These are phyloP conservation scores for Scaptomyza parva DNA, from an alignment of 2,888 invertebrate species.

Conservation along the genomic window DNA sequence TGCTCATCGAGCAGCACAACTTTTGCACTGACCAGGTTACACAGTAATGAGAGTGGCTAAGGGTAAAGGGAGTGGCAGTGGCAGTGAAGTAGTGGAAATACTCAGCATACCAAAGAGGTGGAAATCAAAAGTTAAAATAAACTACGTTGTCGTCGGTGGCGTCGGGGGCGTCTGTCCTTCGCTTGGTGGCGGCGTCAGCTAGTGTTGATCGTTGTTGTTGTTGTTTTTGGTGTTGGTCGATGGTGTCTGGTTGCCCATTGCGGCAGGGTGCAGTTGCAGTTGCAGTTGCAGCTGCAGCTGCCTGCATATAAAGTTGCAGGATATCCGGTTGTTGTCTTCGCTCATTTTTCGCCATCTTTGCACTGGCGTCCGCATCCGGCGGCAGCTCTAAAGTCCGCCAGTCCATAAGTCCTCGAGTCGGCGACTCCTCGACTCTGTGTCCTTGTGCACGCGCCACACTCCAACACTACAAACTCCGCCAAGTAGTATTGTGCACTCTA, in stretches of 20 bases:
- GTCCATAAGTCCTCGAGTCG: not conserved
- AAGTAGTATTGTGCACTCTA: conserved; percentile 13
- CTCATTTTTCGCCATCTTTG: conserved; percentile 76
- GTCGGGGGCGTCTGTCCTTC: conserved; percentile 12
- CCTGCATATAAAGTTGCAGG: conserved; percentile 81
- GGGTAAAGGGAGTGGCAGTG: not conserved
- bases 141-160: conserved; percentile 59
- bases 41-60: not conserved
- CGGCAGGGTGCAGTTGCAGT: conserved; percentile 31
- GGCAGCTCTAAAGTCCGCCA: conserved; percentile 4
- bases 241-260: conserved; percentile 61
- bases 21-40: conserved; percentile 42
- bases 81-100: conserved; percentile 10
- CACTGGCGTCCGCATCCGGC: conserved; percentile 23
- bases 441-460: conserved; percentile 52
- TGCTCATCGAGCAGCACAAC: conserved; percentile 50
- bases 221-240: conserved; percentile 9
- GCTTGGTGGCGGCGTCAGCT: conserved; percentile 6
- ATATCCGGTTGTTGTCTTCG: conserved; percentile 82
- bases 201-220: conserved; percentile 6
- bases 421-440: conserved; percentile 16
- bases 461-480: conserved; percentile 4
- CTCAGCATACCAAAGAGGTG: conserved; percentile 48
- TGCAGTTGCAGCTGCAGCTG: conserved; percentile 21
- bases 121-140: conserved; percentile 79